Percentiles rank a stretch among this genome's conserved stretches.
phyloP scores from a whole-genome alignment of 2,888 invertebrate species.

The Phymatocera aterrima region DNA sequence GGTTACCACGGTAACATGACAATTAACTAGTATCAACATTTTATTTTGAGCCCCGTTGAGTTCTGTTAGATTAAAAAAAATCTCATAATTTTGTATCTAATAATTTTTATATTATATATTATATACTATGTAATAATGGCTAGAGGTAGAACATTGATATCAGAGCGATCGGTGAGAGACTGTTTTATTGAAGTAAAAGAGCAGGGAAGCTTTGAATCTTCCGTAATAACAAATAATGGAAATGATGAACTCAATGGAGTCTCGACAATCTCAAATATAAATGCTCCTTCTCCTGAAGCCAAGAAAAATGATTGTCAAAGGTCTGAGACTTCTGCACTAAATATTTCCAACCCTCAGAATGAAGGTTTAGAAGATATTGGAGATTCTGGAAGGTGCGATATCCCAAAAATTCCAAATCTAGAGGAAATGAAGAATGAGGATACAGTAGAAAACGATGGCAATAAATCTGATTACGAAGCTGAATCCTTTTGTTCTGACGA shows the following conservation, averaged over 20 bases:
- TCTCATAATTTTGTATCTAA: no score
- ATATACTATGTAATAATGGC: conserved; percentile 12
- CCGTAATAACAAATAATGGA: not conserved
- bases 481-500: conserved; percentile 64
- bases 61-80: no score
- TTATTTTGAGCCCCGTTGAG: not conserved
- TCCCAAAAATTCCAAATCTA: not conserved
- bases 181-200: not conserved
- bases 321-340: not conserved
- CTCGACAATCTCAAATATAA: not conserved
- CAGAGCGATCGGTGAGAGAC: not conserved
- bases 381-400: not conserved
- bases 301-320: not conserved
- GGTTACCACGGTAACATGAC: conserved; percentile 13
- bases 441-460: conserved; percentile 35
- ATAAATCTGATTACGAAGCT: conserved; percentile 61
- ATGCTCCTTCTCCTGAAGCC: not conserved
- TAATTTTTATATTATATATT: not conserved
- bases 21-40: not conserved
- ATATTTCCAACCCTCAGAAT: not conserved
- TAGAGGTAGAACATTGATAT: conserved; percentile 2
- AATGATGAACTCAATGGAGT: not conserved
- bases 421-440: conserved; percentile 17
- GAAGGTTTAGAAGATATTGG: not conserved
- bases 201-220: not conserved